These are phyloP conservation scores for Drosophila yooni DNA, from an alignment of 2,888 invertebrate species.

Conservation along the genomic window DNA sequence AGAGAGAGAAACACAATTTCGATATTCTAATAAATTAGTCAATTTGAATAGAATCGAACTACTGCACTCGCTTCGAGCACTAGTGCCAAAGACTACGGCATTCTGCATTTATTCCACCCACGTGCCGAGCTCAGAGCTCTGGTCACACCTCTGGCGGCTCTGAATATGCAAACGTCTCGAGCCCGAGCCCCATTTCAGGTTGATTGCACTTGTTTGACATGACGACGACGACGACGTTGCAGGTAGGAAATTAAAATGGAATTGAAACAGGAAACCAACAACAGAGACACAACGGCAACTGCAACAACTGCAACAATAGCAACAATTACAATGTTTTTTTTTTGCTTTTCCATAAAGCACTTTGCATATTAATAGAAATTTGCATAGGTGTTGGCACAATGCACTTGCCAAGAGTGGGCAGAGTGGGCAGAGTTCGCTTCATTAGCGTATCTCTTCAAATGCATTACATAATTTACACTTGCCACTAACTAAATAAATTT, in stretches of 20 bases:
- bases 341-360: conserved; percentile 49
- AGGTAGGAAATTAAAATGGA: conserved; percentile 67
- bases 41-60: background rate
- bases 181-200: conserved; percentile 42
- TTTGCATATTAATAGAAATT: conserved; percentile 76
- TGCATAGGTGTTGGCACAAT: conserved; percentile 64
- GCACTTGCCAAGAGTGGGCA: conserved; percentile 20
- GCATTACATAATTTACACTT: conserved; percentile 27
- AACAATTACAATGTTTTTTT: conserved; percentile 40
- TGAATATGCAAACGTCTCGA: conserved; percentile 21
- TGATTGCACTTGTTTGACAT: conserved; percentile 74
- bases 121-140: conserved; percentile 13
- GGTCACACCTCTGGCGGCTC: conserved; percentile 43
- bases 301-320: conserved; percentile 13
- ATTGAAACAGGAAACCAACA: conserved; percentile 68
- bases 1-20: background rate
- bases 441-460: conserved; percentile 34
- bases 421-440: conserved; percentile 32
- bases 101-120: conserved; percentile 13
- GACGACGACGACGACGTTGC: conserved; percentile 27
- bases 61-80: background rate
- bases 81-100: background rate
- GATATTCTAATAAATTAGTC: background rate
- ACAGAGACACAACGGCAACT: conserved; percentile 29
- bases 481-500: conserved; percentile 9